phyloP scores from a whole-genome alignment of 2,888 invertebrate genomes.

The Timandra comae region DNA sequence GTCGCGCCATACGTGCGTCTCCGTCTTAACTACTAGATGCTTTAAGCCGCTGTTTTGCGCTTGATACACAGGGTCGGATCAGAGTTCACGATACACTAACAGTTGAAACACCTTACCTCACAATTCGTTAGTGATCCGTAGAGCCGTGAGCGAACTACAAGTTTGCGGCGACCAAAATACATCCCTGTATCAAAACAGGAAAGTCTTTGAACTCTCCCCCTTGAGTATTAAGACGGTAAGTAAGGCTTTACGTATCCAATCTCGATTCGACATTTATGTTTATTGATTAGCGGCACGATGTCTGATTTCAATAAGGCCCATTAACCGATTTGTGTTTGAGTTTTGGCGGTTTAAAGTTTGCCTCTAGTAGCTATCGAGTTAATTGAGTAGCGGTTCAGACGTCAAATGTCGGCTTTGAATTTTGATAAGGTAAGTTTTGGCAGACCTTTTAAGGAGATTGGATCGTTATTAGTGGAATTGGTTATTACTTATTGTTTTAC shows the following conservation, averaged over 20 bases:
- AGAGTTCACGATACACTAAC: conserved; percentile 9
- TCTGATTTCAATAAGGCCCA: conserved; percentile 66
- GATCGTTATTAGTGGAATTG: conserved; percentile 8
- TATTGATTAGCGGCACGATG: conserved; percentile 62
- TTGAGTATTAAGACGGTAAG: conserved; percentile 41
- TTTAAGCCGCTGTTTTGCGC: conserved; percentile 36
- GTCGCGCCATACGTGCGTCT: conserved; percentile 37
- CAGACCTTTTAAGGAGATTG: conserved; percentile 18
- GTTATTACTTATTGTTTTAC: conserved; percentile 1
- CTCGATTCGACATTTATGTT: conserved; percentile 65
- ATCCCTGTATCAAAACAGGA: conserved; percentile 43
- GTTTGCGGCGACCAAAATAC: conserved; percentile 23
- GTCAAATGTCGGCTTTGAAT: conserved; percentile 28
- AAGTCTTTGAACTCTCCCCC: conserved; percentile 66
- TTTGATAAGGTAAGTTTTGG: conserved; percentile 23
- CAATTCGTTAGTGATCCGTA: conserved; percentile 5
- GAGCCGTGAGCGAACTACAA: conserved; percentile 12
- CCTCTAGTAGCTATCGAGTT: conserved; percentile 42
- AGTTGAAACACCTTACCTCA: conserved; percentile 1
- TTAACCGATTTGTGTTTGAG: conserved; percentile 66
- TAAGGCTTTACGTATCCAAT: conserved; percentile 52
- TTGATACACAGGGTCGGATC: conserved; percentile 28
- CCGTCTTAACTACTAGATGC: conserved; percentile 31
- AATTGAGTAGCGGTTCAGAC: conserved; percentile 43
- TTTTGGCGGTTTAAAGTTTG: conserved; percentile 55